Percentiles rank a stretch among this genome's conserved stretches.
Conservation (phyloP, 2,888 invertebrate species). For the Plutella xylostella region DNA sequence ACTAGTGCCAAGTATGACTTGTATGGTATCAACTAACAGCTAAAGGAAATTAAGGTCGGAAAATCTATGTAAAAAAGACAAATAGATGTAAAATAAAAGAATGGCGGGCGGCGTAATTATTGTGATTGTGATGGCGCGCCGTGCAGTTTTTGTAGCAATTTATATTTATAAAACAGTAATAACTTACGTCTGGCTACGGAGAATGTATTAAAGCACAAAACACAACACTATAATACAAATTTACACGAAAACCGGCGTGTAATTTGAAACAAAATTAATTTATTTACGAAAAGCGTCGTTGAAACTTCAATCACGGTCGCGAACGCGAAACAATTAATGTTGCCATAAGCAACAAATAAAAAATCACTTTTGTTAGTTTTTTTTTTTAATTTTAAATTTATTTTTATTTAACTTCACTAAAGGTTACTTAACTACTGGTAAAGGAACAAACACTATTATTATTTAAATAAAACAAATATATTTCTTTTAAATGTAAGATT, state of each 20-base stretch:
- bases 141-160: constrained; percentile 17
- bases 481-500: no score
- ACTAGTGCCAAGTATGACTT: no score
- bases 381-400: neutral
- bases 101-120: constrained; percentile 56
- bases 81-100: constrained; percentile 26
- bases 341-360: neutral
- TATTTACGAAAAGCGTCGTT: neutral
- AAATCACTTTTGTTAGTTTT: neutral
- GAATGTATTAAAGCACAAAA: neutral
- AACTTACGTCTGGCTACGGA: neutral
- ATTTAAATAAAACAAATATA: no score
- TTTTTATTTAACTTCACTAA: no score
- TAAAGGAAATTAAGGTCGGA: constrained; percentile 8
- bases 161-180: constrained; percentile 7
- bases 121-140: no score
- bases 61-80: constrained; percentile 24
- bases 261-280: neutral
- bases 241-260: neutral
- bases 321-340: neutral
- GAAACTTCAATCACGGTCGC: neutral
- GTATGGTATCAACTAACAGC: no score
- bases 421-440: no score
- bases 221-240: constrained; percentile 9
- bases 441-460: no score